Evolutionary conservation across 30 jellyfish, hydroid and myxozoan genomes (phyloP).

Genomic region (Hydra vulgaris): DNA sequence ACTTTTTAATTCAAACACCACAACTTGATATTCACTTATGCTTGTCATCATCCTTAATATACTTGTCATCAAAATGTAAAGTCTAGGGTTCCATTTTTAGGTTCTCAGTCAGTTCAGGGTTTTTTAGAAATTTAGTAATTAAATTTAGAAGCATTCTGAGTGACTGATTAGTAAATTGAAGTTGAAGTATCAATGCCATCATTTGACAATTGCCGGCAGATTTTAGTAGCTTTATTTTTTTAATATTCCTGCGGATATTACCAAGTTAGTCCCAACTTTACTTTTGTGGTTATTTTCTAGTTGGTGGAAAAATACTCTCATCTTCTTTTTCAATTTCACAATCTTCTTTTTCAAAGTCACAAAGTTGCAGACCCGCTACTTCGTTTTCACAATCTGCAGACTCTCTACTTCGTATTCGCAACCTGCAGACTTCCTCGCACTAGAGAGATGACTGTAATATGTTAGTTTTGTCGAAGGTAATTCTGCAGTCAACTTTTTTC

Average conservation of each 20-base stretch:
- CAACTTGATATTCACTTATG: background rate
- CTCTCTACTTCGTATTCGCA: too few relatives aligned
- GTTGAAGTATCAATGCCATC: background rate
- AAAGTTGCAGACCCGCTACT: background rate
- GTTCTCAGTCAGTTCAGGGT: background rate
- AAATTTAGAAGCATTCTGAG: background rate
- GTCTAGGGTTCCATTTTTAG: background rate
- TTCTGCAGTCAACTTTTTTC: background rate
- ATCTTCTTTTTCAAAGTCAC: background rate
- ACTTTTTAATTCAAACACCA: background rate
- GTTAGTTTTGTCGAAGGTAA: background rate
- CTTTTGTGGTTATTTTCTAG: background rate
- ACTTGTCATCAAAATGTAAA: background rate
- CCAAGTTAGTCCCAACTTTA: background rate
- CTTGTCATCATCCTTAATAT: background rate
- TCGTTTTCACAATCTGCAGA: too few relatives aligned
- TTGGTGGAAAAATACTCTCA: background rate
- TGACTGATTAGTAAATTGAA: background rate
- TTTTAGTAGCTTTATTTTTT: background rate
- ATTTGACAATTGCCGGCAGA: background rate
- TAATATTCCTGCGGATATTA: background rate
- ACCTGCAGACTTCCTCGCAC: background rate
- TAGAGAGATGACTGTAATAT: background rate
- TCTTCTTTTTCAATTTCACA: background rate
- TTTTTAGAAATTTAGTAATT: too few relatives aligned